Evolutionary conservation across 2,113 vertebrate species (phyloP), one percentile per base, ranked within the genome.

Genomic region (Chelonoidis abingdonii): DNA sequence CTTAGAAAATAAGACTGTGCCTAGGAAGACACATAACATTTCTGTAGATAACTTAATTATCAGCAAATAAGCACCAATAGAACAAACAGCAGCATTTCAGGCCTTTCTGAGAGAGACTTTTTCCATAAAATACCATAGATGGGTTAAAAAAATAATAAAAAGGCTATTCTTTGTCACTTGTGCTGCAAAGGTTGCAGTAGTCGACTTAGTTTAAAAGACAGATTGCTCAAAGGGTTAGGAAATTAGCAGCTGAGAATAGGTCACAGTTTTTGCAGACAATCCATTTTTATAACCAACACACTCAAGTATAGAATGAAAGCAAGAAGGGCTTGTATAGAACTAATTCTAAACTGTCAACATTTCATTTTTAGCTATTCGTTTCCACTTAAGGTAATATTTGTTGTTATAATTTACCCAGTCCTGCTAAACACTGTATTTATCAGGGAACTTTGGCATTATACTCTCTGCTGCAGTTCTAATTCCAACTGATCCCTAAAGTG

Each of bases 31-130:
- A 95, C 49, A 95, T 95, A 98, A 95, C 97, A 98, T 98, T 99
- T 98, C 94, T 29, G 50, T 87, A 91, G 95, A 98, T 98, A 96
- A 98, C 86, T 98, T 98, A 98, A 99, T 99, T 98, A 98, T 98
- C 96, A 98, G 95, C 97, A 98, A 98, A 98, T 98, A 98, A 98
- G 91, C 95, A 98, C 96, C 94, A 98, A 93, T 57, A 96, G 96
- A 98, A 98, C 94, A 98, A 98, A 97, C 95, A 93, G 94, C 89
- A 96, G 87, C 93, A 97, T 97, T 98, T 98, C 88, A 93, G 94
- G 86, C 87, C 38, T 91, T 86, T 94, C 83, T 95, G 80, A 97
- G 97, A 95, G 69, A 93, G 93, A 69, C 49, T 95, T 96, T 95
- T 97, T 94, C 89, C 87, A 44, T 76, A 97, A 96, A 97, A 98